Evolutionary conservation across 2,888 invertebrate species (phyloP), one percentile per base, ranked within the genome.

Genomic region (Scaptomyza polygonia): DNA sequence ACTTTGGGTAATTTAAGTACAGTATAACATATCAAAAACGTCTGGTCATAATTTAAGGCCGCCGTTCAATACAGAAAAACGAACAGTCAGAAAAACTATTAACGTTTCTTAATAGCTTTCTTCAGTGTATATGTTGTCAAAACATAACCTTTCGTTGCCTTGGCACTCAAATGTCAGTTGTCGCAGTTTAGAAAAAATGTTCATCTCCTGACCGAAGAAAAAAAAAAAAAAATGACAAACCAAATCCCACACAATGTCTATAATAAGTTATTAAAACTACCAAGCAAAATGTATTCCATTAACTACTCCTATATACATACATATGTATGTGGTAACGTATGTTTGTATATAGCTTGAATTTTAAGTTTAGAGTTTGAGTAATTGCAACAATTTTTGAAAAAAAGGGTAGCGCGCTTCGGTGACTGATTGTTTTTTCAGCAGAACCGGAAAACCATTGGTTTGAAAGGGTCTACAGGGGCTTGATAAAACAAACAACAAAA

Each of bases 341-440:
- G 32, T 42, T 12, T 61, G 25, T 61, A 47, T 58, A n/a, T 62
- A 52, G 51, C 51, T 70, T 43, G 54, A 47, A 55, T 62, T 61
- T 53, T 42, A 42, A 62, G 62, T 68, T 54, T 63, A 43, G 65
- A 67, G 86, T 83, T 86, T 76, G 84, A 76, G 88, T 79, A 79
- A 77, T 82, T 75, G 74, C 64, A 56, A 63, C 40, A 32, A 34
- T 14, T 45, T 52, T 62, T 58, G 32, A 40, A 32, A 53, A 8
- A 14, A 40, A 45, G 39, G 48, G 53, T 14, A 21, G 64, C 75
- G 53, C 63, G 47, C 55, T 27, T 61, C 51, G 52, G 57, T 29
- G 64, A 40, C 80, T 55, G 65, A 76, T 81, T 86, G 72, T 69
- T 81, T 83, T 88, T 81, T 81, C 66, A 81, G 66, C 66, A 66